These are phyloP conservation scores for Sebastes iracundus DNA, from an alignment of 2,797 vertebrate species.

Conservation along the genomic window DNA sequence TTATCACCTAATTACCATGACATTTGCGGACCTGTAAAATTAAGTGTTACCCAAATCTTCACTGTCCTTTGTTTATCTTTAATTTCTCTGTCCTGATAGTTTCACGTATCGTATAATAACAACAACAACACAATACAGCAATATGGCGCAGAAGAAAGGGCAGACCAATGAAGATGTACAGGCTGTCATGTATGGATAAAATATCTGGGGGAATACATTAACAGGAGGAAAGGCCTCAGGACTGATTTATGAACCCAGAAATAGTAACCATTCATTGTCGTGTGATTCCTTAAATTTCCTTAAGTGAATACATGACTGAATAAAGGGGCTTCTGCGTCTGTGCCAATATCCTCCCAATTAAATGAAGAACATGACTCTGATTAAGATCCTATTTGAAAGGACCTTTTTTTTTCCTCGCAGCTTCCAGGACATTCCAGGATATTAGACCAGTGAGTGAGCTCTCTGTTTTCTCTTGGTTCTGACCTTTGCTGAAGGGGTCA, in stretches of 20 bases:
- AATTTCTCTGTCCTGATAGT: background rate
- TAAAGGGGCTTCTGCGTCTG: constrained; percentile 62
- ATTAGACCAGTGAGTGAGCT: constrained; percentile 77
- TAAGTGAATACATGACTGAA: constrained; percentile 68
- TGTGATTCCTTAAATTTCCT: constrained; percentile 41
- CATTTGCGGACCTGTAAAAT: too few species aligned
- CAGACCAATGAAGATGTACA: background rate
- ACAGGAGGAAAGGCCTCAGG: constrained; percentile 12
- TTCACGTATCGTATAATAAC: background rate
- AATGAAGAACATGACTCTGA: constrained; percentile 85
- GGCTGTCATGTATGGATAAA: background rate
- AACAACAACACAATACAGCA: background rate
- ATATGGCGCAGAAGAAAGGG: background rate
- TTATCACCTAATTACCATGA: too few species aligned
- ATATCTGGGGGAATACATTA: background rate
- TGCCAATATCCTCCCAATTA: constrained; percentile 72
- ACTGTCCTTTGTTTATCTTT: background rate
- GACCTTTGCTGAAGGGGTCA: constrained; percentile 69
- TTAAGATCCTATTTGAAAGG: constrained; percentile 79
- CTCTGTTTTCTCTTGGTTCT: constrained; percentile 73
- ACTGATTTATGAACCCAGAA: constrained; percentile 24
- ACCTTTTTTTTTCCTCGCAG: constrained; percentile 63
- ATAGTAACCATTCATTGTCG: constrained; percentile 58
- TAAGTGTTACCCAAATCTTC: too few species aligned
- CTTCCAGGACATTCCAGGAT: constrained; percentile 81